These are phyloP conservation scores for Notoglanidium macrostoma DNA, from an alignment of 2,797 vertebrate genomes.

Conservation along the genomic window DNA sequence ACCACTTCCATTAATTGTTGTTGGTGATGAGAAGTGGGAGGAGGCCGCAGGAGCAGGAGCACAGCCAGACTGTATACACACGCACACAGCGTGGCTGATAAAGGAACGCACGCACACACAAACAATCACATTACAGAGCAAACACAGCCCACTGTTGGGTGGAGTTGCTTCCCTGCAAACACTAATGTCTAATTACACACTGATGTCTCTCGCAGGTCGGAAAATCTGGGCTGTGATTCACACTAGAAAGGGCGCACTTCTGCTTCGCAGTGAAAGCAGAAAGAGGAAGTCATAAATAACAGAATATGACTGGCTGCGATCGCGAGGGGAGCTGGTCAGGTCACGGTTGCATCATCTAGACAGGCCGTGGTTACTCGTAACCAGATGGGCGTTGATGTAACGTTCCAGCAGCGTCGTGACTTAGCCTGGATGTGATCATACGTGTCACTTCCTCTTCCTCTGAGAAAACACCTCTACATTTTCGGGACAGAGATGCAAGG, in stretches of 20 bases:
- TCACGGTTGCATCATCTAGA: slow-evolving; percentile 18
- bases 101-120: slow-evolving; percentile 39
- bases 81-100: slow-evolving; percentile 41
- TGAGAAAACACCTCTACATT: neutral
- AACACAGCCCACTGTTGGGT: neutral
- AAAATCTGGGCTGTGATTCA: slow-evolving; percentile 15
- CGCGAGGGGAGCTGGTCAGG: neutral
- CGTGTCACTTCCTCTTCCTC: slow-evolving; percentile 25
- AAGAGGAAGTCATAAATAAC: slow-evolving; percentile 23
- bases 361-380: slow-evolving; percentile 14
- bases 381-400: slow-evolving; percentile 20
- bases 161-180: slow-evolving; percentile 24
- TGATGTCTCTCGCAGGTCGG: neutral
- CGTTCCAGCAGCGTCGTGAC: neutral
- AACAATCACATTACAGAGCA: slow-evolving; percentile 1
- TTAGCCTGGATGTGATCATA: neutral
- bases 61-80: slow-evolving; percentile 49
- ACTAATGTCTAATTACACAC: slow-evolving; percentile 1
- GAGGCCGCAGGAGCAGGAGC: slow-evolving; percentile 26
- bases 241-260: slow-evolving; percentile 14
- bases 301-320: neutral
- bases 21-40: slow-evolving; percentile 56
- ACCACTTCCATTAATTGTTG: slow-evolving; percentile 68
- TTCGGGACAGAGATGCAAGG: neutral
- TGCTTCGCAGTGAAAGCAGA: neutral